A percentile compares a stretch with the other conserved stretches of the same genome.
These are phyloP conservation scores for Pseudocheirus occidentalis DNA, from an alignment of 2,797 vertebrate genomes.

Conservation along the genomic window DNA sequence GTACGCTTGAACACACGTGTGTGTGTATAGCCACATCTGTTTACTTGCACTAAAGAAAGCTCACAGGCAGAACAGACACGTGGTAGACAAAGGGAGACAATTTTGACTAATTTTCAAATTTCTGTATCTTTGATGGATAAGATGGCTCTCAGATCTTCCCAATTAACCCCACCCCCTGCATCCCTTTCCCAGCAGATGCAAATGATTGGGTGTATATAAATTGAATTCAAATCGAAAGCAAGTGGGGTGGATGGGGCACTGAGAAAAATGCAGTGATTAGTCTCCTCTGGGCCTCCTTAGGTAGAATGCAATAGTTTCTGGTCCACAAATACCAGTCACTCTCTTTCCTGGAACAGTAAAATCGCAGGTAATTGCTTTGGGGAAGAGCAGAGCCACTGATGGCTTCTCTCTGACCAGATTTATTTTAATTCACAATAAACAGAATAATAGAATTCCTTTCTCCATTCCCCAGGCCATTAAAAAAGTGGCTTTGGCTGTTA, in stretches of 20 bases:
- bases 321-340: conserved; percentile 59
- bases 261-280: conserved; percentile 51
- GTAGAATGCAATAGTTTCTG: conserved; percentile 48
- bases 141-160: conserved; percentile 62
- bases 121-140: conserved; percentile 38
- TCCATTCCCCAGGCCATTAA: conserved; percentile 62
- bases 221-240: conserved; percentile 56
- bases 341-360: conserved; percentile 59
- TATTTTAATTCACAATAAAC: conserved; percentile 77
- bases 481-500: conserved; percentile 58
- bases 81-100: conserved; percentile 34
- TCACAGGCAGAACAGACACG: conserved; percentile 8
- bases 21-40: neutral
- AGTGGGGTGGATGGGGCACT: conserved; percentile 23
- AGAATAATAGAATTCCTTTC: conserved; percentile 62
- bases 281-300: conserved; percentile 50
- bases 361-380: conserved; percentile 75
- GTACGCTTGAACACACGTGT: no score
- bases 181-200: neutral
- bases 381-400: conserved; percentile 62
- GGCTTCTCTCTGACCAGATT: conserved; percentile 71
- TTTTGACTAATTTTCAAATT: conserved; percentile 35
- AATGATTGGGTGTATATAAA: conserved; percentile 28
- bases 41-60: neutral
- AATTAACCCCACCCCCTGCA: conserved; percentile 47